Evolutionary conservation across 2,888 invertebrate genomes (phyloP).

Genomic region (Ephialtes manifestator): DNA sequence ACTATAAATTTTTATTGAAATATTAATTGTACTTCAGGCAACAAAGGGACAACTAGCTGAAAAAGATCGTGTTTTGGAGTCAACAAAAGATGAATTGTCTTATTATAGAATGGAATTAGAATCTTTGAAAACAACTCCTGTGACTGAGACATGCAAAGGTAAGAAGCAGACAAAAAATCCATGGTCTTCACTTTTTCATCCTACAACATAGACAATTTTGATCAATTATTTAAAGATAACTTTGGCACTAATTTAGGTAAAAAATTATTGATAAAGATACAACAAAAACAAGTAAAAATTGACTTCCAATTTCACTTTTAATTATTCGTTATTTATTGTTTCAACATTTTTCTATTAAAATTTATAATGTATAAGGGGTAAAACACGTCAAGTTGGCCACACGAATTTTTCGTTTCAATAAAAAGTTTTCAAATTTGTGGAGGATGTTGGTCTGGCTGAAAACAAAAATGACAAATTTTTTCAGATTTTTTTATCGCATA

Average conservation of each 20-base stretch:
- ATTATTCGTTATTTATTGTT: not conserved
- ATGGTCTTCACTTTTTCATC: not conserved
- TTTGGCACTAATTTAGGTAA: not conserved
- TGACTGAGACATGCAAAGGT: slow-evolving; percentile 76
- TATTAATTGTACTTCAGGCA: slow-evolving; percentile 33
- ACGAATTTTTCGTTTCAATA: too few relatives aligned
- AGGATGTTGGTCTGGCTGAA: too few relatives aligned
- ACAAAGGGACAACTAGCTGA: slow-evolving; percentile 71
- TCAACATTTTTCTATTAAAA: not conserved
- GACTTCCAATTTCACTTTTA: too few relatives aligned
- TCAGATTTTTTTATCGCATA: too few relatives aligned
- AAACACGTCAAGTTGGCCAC: too few relatives aligned
- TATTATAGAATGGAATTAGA: slow-evolving; percentile 74
- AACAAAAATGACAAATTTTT: too few relatives aligned
- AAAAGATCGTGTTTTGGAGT: slow-evolving; percentile 74
- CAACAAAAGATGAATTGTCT: slow-evolving; percentile 74
- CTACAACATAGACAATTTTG: not conserved
- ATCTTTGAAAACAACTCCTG: slow-evolving; percentile 71
- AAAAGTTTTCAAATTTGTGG: too few relatives aligned
- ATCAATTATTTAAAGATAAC: too few relatives aligned
- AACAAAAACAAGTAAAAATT: too few relatives aligned
- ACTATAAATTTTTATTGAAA: slow-evolving; percentile 1
- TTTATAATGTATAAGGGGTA: not conserved
- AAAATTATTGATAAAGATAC: too few relatives aligned
- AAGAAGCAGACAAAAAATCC: not conserved